Evolutionary conservation across 2,113 vertebrate genomes (phyloP), one percentile per base, ranked within the genome.

Genomic region (Thunnus maccoyii): DNA sequence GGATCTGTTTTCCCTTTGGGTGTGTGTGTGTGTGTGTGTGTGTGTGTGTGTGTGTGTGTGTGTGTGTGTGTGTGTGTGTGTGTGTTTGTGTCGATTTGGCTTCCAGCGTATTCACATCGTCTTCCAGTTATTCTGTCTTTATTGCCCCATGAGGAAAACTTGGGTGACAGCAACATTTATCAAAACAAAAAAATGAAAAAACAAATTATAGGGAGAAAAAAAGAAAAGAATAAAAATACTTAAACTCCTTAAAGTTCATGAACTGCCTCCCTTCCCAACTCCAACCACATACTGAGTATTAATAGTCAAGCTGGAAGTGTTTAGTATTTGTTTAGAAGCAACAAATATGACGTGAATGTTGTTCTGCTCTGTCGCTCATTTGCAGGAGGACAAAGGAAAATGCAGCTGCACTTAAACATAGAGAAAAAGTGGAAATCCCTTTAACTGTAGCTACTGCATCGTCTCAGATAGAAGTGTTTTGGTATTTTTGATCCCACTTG

Each of bases 311-410:
- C 74, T 88, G 83, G 78, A 75, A 76, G 22, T 60, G 44, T 63
- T 88, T 86, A 73, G 67, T 80, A 41, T 74, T 70, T 72, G 47
- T 80, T 72, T 57, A 36, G 48, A 41, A 41, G 63, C 36, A 48
- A 25, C 44, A 62, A 36, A 71, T 62, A 82, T 11, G 9, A 52
- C 41, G 18, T 48, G n/a, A 62, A 36, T 66, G 7, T 72, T 1
- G 56, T 67, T 71, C 66, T 60, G 36, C 22, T 52, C 61, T 20
- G 65, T 58, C 3, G 74, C 14, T 77, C 8, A 44, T 73, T 69
- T 22, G 32, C 17, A 72, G 46, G 17, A 50, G 3, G 3, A 27
- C n/a, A 9, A 52, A n/a, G 4, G 44, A 46, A 27, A 61, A 16
- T 30, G 2, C 27, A 30, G 27, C 36, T 41, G 36, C 9, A 9